These are phyloP conservation scores for Genyomyrus donnyi DNA, from an alignment of 2,113 vertebrate genomes.

Conservation along the genomic window DNA sequence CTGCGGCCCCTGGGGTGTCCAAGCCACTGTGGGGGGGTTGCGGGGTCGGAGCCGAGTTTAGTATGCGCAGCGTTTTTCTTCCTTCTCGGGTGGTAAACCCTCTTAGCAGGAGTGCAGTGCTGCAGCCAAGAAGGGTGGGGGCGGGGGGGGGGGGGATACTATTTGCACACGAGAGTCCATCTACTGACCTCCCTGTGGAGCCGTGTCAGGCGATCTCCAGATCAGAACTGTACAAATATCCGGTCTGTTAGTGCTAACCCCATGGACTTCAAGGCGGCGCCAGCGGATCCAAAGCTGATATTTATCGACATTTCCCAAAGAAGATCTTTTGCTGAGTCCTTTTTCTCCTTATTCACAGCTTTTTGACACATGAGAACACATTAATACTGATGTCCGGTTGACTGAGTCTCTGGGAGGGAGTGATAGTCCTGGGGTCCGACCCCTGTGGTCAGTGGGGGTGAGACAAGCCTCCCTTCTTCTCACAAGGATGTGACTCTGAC, in stretches of 20 bases:
- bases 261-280: background rate
- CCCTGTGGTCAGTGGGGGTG: background rate
- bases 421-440: background rate
- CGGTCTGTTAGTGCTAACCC: background rate
- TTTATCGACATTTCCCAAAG: background rate
- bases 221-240: background rate
- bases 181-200: background rate
- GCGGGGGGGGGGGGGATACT: background rate
- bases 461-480: constrained; percentile 22
- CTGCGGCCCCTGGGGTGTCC: background rate
- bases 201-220: background rate
- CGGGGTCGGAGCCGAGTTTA: background rate
- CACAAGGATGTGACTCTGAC: constrained; percentile 16
- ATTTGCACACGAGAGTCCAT: background rate
- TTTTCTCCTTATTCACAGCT: background rate
- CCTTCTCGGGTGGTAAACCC: background rate
- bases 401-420: background rate
- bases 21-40: background rate
- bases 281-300: background rate
- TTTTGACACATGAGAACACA: no score
- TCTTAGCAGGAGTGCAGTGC: background rate
- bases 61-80: background rate
- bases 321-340: background rate
- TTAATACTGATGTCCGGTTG: background rate
- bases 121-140: background rate